Evolutionary conservation across 2,797 vertebrate genomes (phyloP).

Genomic region (Mus spretus): DNA sequence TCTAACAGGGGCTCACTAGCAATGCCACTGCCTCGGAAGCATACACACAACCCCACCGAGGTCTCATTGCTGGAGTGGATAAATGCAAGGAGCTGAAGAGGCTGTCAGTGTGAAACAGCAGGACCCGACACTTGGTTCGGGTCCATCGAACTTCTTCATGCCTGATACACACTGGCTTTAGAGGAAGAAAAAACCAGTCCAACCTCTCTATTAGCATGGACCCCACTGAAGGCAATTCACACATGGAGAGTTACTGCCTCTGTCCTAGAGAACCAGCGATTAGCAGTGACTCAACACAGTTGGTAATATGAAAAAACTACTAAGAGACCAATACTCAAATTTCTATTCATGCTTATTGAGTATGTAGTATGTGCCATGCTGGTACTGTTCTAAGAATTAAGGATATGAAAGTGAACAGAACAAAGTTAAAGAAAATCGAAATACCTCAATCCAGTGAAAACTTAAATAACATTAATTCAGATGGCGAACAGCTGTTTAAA

Average conservation of each 20-base stretch:
- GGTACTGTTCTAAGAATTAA: neutral
- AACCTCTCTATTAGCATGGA: neutral
- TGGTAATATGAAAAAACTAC: neutral
- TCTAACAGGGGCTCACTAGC: neutral
- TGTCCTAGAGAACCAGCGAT: neutral
- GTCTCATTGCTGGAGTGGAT: neutral
- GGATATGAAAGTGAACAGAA: neutral
- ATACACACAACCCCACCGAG: neutral
- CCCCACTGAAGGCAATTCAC: conserved; percentile 10
- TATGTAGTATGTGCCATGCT: neutral
- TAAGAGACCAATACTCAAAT: conserved; percentile 33
- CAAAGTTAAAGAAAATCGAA: neutral
- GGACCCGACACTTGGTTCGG: neutral
- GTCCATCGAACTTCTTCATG: conserved; percentile 21
- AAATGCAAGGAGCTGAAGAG: neutral
- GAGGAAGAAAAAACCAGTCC: neutral
- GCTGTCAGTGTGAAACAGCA: neutral
- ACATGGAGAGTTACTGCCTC: neutral
- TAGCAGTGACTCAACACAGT: neutral
- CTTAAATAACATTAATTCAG: neutral
- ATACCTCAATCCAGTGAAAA: neutral
- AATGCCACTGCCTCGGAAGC: neutral
- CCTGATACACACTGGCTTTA: neutral
- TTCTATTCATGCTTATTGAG: conserved; percentile 17
- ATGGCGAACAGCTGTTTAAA: neutral